Conservation (phyloP, 2,113 vertebrate genomes). For the Vulpes ferrilata region DNA sequence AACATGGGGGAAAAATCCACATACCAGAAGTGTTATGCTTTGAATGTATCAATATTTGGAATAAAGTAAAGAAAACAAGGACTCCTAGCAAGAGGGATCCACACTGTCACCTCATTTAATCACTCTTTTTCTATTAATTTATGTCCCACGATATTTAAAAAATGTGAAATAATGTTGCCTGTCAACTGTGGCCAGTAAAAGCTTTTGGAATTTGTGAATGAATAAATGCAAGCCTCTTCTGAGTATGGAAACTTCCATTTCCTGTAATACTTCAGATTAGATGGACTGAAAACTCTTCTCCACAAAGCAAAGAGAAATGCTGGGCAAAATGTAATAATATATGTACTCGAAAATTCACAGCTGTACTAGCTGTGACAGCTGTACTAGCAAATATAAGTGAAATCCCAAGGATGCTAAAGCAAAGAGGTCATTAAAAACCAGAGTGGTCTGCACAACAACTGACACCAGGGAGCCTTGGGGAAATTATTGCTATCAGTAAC, state of each 20-base stretch:
- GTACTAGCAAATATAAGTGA: background rate
- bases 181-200: background rate
- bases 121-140: conserved; percentile 40
- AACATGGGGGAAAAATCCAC: background rate
- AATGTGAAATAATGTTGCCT: background rate
- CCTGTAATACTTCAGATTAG: background rate
- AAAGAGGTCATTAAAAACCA: background rate
- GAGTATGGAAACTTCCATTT: background rate
- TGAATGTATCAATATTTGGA: background rate
- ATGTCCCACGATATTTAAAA: background rate
- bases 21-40: background rate
- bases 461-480: background rate
- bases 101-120: background rate
- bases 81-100: background rate
- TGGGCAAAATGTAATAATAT: background rate
- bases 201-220: background rate
- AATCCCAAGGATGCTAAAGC: background rate
- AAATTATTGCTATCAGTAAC: background rate
- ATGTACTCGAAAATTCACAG: conserved; percentile 23
- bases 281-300: background rate
- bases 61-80: background rate
- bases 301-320: conserved; percentile 17
- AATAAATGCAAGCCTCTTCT: background rate
- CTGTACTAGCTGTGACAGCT: background rate
- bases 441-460: background rate